Evolutionary conservation across 2,888 invertebrate genomes (phyloP).

Genomic region (Eristalis arbustorum): DNA sequence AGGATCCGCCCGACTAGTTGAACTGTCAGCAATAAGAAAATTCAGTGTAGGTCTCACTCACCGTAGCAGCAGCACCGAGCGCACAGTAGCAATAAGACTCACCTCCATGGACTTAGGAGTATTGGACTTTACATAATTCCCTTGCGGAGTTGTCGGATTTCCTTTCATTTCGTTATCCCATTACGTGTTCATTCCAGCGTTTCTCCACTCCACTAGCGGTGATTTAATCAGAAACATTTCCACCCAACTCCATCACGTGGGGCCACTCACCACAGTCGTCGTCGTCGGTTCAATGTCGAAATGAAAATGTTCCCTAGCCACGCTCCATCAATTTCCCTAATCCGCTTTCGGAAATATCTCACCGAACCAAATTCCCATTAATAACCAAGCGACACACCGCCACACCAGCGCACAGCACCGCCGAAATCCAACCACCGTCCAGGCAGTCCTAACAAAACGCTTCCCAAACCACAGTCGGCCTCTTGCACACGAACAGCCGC

Average conservation of each 20-base stretch:
- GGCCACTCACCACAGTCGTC: neutral
- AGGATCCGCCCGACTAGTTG: too few relatives aligned
- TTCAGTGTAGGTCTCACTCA: too few relatives aligned
- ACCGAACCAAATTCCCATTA: slow-evolving; percentile 54
- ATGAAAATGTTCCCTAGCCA: slow-evolving; percentile 25
- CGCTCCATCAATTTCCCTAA: slow-evolving; percentile 47
- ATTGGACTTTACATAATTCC: neutral
- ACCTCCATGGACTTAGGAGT: neutral
- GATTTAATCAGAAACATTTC: slow-evolving; percentile 48
- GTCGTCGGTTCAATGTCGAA: neutral
- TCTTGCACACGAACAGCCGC: neutral
- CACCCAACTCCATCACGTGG: slow-evolving; percentile 35
- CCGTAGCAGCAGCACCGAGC: neutral
- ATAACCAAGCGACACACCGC: slow-evolving; percentile 39
- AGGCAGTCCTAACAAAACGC: slow-evolving; percentile 32
- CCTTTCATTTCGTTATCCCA: neutral
- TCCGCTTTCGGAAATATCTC: slow-evolving; percentile 50
- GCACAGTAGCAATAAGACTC: neutral
- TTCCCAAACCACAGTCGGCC: slow-evolving; percentile 13
- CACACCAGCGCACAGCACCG: neutral
- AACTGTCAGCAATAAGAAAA: too few relatives aligned
- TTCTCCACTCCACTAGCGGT: slow-evolving; percentile 2
- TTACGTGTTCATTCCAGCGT: neutral
- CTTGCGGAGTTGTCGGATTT: neutral
- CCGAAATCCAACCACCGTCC: neutral